Evolutionary conservation across 2,888 invertebrate genomes (phyloP), one percentile per base, ranked within the genome.

Genomic region (Formica aserva): DNA sequence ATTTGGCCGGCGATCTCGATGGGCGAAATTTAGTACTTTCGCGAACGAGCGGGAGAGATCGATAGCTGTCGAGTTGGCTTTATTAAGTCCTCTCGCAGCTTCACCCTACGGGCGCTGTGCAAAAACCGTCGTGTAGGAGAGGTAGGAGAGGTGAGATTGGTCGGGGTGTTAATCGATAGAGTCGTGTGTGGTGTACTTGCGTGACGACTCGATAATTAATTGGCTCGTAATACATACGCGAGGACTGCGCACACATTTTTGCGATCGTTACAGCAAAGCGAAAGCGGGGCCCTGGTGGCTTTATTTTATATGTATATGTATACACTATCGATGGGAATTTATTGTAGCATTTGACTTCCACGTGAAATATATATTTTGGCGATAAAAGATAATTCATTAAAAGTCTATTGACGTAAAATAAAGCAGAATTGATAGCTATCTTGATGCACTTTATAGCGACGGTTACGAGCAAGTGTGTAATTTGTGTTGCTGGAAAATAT

Each of bases 161-260:
- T 41, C 45, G 81, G 72, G 72, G 57, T 81, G 81, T 83, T 83
- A 83, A 83, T 83, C 81, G 72, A 83, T 83, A 81, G 81, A 55
- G 72, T 80, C 83, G 69, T 78, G 41, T 69, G 67, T 48, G 62
- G 80, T 83, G 41, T 71, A 69, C 63, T 69, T 72, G 81, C 82
- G 84, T 82, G 84, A 82, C 74, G 84, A 84, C 74, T 85, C 76
- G 85, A 48, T 83, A 85, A 83, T 83, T 85, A 85, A 82, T 83
- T 69, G 83, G 55, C n/a, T 26, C 32, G 22, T 45, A 57, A 15
- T 57, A 41, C 29, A 63, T 45, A 63, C 15, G 29, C 26, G 63
- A 18, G 45, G 57, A 60, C 60, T 45, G 72, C 11, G 69, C 60
- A 72, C 41, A 45, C 32, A 72, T 78, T 78, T 78, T 78, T 71